Evolutionary conservation across 2,888 invertebrate species (phyloP).

Genomic region (Leptopilina syphax): DNA sequence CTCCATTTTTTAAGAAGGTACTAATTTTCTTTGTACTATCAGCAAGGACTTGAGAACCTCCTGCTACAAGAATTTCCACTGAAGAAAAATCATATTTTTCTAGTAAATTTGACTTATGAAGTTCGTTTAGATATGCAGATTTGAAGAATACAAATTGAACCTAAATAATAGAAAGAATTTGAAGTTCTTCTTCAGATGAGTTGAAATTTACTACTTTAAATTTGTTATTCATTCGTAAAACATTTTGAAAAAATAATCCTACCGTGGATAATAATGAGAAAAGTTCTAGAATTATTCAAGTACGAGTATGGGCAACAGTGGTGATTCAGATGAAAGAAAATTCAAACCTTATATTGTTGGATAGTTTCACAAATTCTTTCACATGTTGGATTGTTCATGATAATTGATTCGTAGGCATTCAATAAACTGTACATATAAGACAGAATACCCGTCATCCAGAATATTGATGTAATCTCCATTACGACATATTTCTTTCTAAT

Average conservation of each 20-base stretch:
- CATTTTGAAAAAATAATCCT: too few relatives aligned
- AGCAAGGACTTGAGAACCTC: conserved; percentile 43
- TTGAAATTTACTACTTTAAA: too few relatives aligned
- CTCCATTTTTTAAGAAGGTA: conserved; percentile 53
- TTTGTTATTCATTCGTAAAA: too few relatives aligned
- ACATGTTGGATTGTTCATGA: conserved; percentile 60
- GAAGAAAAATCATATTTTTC: conserved; percentile 43
- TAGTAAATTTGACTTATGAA: conserved; percentile 41
- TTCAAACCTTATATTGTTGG: conserved; percentile 65
- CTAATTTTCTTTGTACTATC: conserved; percentile 50
- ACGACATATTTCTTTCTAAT: neutral
- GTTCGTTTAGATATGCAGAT: conserved; percentile 36
- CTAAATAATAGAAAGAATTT: conserved; percentile 18
- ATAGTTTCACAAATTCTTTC: conserved; percentile 60
- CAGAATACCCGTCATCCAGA: conserved; percentile 66
- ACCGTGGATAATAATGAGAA: too few relatives aligned
- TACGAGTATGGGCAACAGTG: too few relatives aligned
- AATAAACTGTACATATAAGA: conserved; percentile 54
- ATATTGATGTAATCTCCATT: conserved; percentile 63
- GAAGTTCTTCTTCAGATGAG: too few relatives aligned
- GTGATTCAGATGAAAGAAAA: too few relatives aligned
- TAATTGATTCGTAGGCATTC: conserved; percentile 51
- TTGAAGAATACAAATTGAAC: conserved; percentile 40
- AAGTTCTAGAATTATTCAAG: too few relatives aligned
- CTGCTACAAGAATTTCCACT: conserved; percentile 17